These are phyloP conservation scores for Hippocampus barbouri DNA, from an alignment of 2,113 vertebrate species.

Conservation along the genomic window DNA sequence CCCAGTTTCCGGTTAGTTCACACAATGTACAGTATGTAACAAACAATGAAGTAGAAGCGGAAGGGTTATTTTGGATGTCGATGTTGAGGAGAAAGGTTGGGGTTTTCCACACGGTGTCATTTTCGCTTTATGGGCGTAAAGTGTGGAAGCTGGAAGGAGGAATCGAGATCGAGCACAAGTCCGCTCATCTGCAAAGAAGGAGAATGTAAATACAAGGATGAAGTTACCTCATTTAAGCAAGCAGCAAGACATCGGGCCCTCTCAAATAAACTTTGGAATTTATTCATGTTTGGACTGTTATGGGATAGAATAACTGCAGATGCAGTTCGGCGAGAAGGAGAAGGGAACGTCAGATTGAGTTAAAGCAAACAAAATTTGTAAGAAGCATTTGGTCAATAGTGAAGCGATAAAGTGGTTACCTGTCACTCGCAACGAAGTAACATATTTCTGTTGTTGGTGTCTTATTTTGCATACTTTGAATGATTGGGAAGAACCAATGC, in stretches of 20 bases:
- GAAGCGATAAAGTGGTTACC: too few relatives aligned
- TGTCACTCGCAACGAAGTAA: too few relatives aligned
- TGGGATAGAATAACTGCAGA: constrained; percentile 34
- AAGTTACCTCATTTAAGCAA: constrained; percentile 51
- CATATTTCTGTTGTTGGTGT: too few relatives aligned
- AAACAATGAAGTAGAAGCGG: neutral
- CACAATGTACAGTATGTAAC: neutral
- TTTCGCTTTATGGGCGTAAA: constrained; percentile 17
- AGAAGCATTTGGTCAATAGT: neutral
- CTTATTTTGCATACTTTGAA: too few relatives aligned
- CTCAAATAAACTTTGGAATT: constrained; percentile 42
- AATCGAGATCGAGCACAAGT: constrained; percentile 11
- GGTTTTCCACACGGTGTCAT: constrained; percentile 41
- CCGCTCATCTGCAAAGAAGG: constrained; percentile 17
- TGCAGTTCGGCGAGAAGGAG: constrained; percentile 2
- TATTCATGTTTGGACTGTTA: constrained; percentile 40
- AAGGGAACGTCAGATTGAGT: neutral
- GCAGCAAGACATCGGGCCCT: constrained; percentile 14
- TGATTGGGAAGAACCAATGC: too few relatives aligned
- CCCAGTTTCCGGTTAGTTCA: neutral
- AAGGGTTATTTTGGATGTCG: neutral
- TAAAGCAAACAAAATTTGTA: neutral
- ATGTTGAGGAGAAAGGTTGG: neutral
- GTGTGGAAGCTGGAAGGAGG: constrained; percentile 20
- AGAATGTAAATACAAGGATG: constrained; percentile 49